Base-by-base conservation (phyloP, 2,113 vertebrate species). In the Micronycteris hirsuta region DNA sequence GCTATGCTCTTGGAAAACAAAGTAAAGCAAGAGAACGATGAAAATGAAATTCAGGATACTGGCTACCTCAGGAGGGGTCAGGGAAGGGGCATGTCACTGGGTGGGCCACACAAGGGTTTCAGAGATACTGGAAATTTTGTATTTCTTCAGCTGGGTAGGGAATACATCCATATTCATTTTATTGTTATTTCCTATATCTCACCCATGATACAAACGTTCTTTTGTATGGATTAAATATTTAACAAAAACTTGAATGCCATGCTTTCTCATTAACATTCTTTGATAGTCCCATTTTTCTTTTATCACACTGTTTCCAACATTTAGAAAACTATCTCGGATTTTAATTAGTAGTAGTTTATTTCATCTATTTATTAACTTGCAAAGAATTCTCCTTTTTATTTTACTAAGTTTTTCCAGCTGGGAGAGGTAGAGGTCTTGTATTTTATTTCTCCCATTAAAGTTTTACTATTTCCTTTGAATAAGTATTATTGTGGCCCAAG, bases 311-410 rank as follows among this genome's bases (percentile, higher is more conserved):
- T 45, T 90, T 67, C n/a, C 90, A 58, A 38, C 16, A 3, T 89
- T 73, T 54, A 89, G 54, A 85, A 90, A 96, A 80, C 45, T 73
- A 65, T 28, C 38, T 56, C 61, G 63, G 41, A 17, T 83, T 83
- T 92, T 38, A 84, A 70, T 77, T 95, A 85, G 61, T 52, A 52
- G 16, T 77, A 83, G 47, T 71, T 83, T 89, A 89, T 89, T 78
- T 70, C 78, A 74, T 31, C 36, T 54, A 45, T 77, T 89, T 47
- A 47, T 71, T 85, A 85, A 80, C 73, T 86, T 74, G 26, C 65
- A 24, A 9, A 80, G 41, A 67, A 91, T 56, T 95, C 65, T 87
- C 47, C 74, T n/a, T 74, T 91, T 54, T 86, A 81, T 43, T 93
- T 82, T 93, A 43, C 45, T 84, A 49, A 74, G 33, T n/a, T 70